Conservation (phyloP, 2,888 invertebrate genomes). For the Cheilosia pagana region DNA sequence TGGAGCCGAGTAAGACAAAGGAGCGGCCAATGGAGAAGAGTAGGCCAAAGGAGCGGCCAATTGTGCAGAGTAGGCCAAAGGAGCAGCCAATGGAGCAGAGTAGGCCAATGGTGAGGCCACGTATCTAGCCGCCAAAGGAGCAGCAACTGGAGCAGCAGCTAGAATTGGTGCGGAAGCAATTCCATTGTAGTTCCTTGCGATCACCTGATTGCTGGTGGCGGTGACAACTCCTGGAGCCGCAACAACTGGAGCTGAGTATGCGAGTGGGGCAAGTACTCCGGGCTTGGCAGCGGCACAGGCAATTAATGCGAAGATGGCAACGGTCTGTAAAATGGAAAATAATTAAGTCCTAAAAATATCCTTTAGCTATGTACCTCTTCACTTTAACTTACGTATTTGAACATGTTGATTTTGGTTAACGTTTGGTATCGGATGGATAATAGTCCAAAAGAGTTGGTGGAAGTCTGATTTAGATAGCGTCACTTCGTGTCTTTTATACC, state of each 20-base stretch:
- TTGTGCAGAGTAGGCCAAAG: conserved; percentile 14
- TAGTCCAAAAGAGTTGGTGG: background rate
- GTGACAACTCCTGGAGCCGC: conserved; percentile 76
- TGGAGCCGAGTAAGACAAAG: conserved; percentile 7
- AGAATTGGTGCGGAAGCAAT: conserved; percentile 83
- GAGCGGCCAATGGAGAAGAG: conserved; percentile 44
- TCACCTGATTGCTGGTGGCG: conserved; percentile 80
- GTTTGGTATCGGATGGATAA: background rate
- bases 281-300: conserved; percentile 65
- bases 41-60: conserved; percentile 32
- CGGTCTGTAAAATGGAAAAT: conserved; percentile 10
- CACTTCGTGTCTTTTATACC: background rate
- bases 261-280: conserved; percentile 75
- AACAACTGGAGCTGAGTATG: conserved; percentile 67
- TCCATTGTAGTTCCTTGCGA: conserved; percentile 80
- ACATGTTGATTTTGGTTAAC: conserved; percentile 22
- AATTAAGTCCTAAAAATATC: background rate
- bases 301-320: conserved; percentile 57
- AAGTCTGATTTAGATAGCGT: background rate
- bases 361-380: background rate
- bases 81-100: conserved; percentile 14
- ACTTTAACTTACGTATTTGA: conserved; percentile 36
- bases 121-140: conserved; percentile 30
- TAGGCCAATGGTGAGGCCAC: conserved; percentile 29
- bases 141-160: conserved; percentile 80